Base-by-base conservation (phyloP, 1,140 invertebrate species). In the Paramacrobiotus metropolitanus region DNA sequence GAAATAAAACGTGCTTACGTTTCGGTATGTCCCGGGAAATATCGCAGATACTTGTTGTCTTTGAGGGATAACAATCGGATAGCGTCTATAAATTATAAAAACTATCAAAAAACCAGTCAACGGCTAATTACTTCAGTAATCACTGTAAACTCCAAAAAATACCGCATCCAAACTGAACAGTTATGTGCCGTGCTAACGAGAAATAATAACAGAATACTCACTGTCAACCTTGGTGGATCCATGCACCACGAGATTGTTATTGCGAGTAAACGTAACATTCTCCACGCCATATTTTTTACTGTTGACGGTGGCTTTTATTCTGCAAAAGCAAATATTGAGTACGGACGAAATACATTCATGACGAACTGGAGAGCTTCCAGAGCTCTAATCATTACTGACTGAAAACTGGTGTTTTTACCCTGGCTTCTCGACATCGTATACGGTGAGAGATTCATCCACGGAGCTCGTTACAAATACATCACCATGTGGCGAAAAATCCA, bases 231-330 rank as follows among this genome's bases (percentile, higher is more conserved):
- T 99, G 1, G 94, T 98, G 2, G 92, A 97, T 74, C 89, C 92
- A 72, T 98, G 94, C 68, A 99, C 89, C 1, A 91, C 94, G 59
- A 92, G 94, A 69, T 95, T 94, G 69, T 90, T 89, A 1, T 91
- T 88, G 73, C 97, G 93, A 29, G 93, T 97, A 69, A 97, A 99
- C 70, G 94, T 87, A 67, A 99, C 95, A 40, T 97, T 73, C 76
- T 97, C 92, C 30, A 97, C 94, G 62, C 95, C 95, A 78, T 99
- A 99, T 72, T 98, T 99, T 75, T 98, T 99, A 63, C 90, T 95
- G 75, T 97, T 97, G 1, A 97, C 82, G n/a, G 90, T 92, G 61
- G 89, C 80, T 68, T 90, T 88, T 72, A 92, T 86, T 45, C 76
- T 78, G 67, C 29, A 72, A 68, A 64, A 59, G 20, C 64, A 65